Evolutionary conservation across 2,113 vertebrate genomes (phyloP).

Genomic region (Dunckerocampus dactyliophorus): DNA sequence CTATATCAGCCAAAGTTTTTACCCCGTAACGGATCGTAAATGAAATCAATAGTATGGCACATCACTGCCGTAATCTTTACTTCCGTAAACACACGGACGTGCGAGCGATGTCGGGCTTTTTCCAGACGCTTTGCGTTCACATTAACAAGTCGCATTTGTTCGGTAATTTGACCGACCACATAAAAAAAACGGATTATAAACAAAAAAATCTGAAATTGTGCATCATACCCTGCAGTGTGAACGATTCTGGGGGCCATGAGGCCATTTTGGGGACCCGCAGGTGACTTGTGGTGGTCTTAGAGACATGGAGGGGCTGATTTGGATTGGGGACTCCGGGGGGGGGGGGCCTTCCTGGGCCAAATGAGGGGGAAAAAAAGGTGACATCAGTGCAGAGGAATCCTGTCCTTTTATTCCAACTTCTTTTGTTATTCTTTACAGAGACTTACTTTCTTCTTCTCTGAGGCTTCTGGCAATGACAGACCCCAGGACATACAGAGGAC

Average conservation of each 20-base stretch:
- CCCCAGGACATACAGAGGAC: conserved; percentile 33
- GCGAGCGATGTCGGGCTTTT: no score
- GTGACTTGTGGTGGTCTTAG: background rate
- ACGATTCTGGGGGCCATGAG: background rate
- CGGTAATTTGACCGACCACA: no score
- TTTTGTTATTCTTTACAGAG: conserved; percentile 61
- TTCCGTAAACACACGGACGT: no score
- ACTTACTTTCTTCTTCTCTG: conserved; percentile 41
- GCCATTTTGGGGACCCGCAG: background rate
- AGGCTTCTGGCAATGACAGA: conserved; percentile 42
- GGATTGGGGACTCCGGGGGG: background rate
- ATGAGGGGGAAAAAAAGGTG: conserved; percentile 2
- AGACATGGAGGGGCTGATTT: background rate
- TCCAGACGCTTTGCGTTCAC: no score
- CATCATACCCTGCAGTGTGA: no score
- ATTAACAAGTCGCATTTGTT: no score
- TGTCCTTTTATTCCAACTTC: conserved; percentile 49
- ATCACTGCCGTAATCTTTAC: no score
- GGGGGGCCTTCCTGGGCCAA: background rate
- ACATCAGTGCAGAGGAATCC: background rate
- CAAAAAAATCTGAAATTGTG: no score
- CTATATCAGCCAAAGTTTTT: no score
- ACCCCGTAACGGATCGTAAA: no score
- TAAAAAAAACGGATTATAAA: no score
- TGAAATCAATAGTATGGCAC: no score